Percentiles rank a stretch among this genome's conserved stretches.
phyloP scores from a whole-genome alignment of 2,888 invertebrate species.

The Leptopilina syphax region DNA sequence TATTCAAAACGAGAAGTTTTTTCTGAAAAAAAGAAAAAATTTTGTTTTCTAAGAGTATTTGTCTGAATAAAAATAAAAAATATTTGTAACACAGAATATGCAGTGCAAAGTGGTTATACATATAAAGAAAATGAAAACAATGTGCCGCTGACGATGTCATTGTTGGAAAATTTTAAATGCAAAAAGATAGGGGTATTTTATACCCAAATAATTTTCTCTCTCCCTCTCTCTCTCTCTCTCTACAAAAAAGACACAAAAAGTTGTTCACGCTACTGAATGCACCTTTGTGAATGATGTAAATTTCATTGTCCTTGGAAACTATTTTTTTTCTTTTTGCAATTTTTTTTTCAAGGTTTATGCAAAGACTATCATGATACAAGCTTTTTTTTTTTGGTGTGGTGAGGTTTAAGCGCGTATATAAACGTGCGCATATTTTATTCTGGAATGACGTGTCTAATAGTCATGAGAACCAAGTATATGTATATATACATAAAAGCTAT shows the following conservation, averaged over 20 bases:
- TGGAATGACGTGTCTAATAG: conserved; percentile 24
- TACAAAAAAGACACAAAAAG: not conserved
- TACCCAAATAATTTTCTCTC: conserved; percentile 11
- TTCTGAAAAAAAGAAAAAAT: no score
- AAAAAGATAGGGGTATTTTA: conserved; percentile 2
- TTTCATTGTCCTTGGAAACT: conserved; percentile 7
- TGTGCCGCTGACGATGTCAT: not conserved
- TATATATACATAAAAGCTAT: not conserved
- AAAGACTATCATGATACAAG: conserved; percentile 11
- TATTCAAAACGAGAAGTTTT: no score
- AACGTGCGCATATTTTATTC: conserved; percentile 3
- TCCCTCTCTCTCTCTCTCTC: not conserved
- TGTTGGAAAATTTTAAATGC: conserved; percentile 5
- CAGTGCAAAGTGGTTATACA: not conserved
- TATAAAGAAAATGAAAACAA: conserved; percentile 7
- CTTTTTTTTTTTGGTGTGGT: not conserved
- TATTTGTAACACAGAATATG: not conserved
- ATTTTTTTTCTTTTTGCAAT: not conserved
- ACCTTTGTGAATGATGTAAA: not conserved
- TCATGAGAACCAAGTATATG: not conserved
- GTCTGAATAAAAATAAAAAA: no score
- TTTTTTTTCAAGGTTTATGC: conserved; percentile 25
- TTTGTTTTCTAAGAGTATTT: no score
- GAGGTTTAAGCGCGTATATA: conserved; percentile 5
- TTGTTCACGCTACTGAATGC: not conserved